Base-by-base conservation (phyloP, 2,797 vertebrate genomes). In the Periophthalmus magnuspinnatus region DNA sequence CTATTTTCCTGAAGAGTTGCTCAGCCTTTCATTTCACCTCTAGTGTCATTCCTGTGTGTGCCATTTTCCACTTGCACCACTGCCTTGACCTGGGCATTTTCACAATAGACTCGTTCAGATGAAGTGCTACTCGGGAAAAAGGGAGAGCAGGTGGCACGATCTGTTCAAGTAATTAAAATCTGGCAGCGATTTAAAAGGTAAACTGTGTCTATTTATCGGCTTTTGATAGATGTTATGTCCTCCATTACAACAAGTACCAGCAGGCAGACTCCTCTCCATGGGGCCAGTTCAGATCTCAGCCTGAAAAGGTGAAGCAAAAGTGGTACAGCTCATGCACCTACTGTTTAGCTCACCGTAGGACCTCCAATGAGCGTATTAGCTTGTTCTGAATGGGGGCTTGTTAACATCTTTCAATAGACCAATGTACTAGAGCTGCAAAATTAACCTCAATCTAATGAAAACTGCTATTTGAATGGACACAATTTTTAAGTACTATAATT, bases 111-210 rank as follows among this genome's bases (percentile, higher is more conserved):
- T 10, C 17, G 41, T 47, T 63, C 11, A 48, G 41, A 48, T 48
- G 38, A 64, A 64, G 62, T 48, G 62, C 21, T 64, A 2, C 38
- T 64, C 1, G 14, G 28, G 62, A 64, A 22, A n/a, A 47, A 28
- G 6, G 16, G 62, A 28, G 24, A 48, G 62, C 62, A 64, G 62
- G 38, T 64, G 62, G 62, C 41, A 45, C 36, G 7, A 62, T 62
- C 36, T 21, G 36, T 11, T 13, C 6, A 32, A 28, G 41, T 47
- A 64, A 64, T 64, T 47, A 64, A 47, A 47, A 48, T 64, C 24
- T 47, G 62, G 38, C 62, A 64, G 41, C 22, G 2, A 47, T 48
- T 19, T 47, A 21, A 47, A 28, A 64, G 21, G 21, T 22, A 41
- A 62, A 41, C n/a, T 47, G 14, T 17, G 41, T 16, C 13, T 64